Evolutionary conservation across 2,797 vertebrate genomes (phyloP).

Genomic region (Macropus fuliginosus): DNA sequence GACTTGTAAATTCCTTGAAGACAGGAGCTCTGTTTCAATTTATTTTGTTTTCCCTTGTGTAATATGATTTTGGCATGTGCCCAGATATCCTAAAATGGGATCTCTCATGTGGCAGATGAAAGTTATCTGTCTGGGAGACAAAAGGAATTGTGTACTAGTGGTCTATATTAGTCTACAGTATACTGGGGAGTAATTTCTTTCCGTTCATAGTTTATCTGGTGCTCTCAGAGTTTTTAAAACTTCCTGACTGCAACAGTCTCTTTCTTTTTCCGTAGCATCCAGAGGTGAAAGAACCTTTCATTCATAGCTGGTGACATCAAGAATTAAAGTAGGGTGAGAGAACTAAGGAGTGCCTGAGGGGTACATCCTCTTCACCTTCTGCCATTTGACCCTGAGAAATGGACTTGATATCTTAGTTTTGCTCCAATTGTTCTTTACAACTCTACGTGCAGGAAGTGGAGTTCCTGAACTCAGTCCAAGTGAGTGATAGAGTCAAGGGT

Average conservation of each 20-base stretch:
- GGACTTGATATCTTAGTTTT: neutral
- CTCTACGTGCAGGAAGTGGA: neutral
- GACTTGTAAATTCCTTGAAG: conserved; percentile 31
- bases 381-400: neutral
- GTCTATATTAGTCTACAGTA: neutral
- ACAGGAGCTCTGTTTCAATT: neutral
- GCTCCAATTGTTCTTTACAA: neutral
- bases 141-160: neutral
- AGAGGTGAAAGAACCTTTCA: neutral
- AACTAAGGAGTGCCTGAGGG: neutral
- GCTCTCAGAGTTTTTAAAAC: neutral
- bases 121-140: neutral
- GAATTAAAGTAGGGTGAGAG: neutral
- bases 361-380: neutral
- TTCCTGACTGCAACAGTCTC: neutral
- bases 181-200: neutral
- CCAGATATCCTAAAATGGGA: neutral
- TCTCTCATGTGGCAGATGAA: neutral
- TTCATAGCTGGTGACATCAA: neutral
- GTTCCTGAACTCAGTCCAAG: neutral
- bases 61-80: neutral
- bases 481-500: neutral
- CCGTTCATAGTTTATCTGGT: neutral
- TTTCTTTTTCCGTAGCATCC: neutral
- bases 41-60: neutral